Evolutionary conservation across 2,113 vertebrate species (phyloP), one percentile per base, ranked within the genome.

Genomic region (Varanus salvator): DNA sequence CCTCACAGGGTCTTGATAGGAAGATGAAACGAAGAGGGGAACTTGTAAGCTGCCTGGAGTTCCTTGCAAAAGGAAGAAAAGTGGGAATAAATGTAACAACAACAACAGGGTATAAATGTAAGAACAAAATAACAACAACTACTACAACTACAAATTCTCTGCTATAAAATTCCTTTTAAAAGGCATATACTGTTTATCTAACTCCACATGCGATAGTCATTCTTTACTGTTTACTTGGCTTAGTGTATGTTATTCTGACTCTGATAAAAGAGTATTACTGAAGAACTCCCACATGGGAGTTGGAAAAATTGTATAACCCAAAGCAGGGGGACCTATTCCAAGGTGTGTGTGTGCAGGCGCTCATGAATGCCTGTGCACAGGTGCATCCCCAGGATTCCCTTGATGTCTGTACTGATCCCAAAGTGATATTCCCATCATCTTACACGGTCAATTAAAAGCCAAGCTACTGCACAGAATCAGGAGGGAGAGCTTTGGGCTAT

Each of bases 101-200:
- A 44, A 44, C 38, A 44, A 44, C 38, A 44, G 38, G 38, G 38
- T 44, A 44, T 44, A 44, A 44, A n/a, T n/a, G n/a, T n/a, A n/a
- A n/a, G n/a, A n/a, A n/a, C n/a, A n/a, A n/a, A n/a, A n/a, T n/a
- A n/a, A n/a, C 89, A 87, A 78, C 95, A 94, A 94, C 71, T 72
- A 95, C 91, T n/a, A n/a, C n/a, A n/a, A n/a, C 76, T 93, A 86
- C 31, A 94, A 76, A 86, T 0, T 0, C 85, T 90, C 90, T 94
- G 92, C 93, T 96, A 89, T 95, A 87, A 95, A 88, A 84, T 57
- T 12, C 44, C 78, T 84, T 66, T 66, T 71, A 90, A 48, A 19
- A 86, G 31, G 21, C 75, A 27, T 71, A 60, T 15, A 87, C 94
- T 95, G 81, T 82, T 93, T 89, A 92, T 88, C 87, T 87, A 77